A percentile compares a stretch with the other conserved stretches of the same genome.
phyloP scores from a whole-genome alignment of 2,888 invertebrate genomes.

The Athalia rosae region DNA sequence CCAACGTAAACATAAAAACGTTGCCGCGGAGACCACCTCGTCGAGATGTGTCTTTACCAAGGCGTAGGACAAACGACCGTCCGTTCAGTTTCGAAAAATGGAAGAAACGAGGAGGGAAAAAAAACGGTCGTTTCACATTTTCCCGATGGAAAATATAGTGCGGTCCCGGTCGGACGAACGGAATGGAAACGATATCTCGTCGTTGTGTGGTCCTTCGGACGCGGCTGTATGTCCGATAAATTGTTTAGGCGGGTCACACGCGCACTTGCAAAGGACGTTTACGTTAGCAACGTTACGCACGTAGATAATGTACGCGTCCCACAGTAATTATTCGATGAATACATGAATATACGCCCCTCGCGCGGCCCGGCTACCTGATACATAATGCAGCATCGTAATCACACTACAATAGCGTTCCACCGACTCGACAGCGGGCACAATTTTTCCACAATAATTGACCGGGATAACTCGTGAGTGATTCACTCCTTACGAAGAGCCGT shows the following conservation, averaged over 20 bases:
- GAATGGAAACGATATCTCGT: not conserved
- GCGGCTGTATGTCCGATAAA: constrained; percentile 31
- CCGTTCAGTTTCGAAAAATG: constrained; percentile 1
- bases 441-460: constrained; percentile 64
- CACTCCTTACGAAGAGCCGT: constrained; percentile 42
- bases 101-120: no score
- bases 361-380: constrained; percentile 42
- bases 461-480: constrained; percentile 62
- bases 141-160: constrained; percentile 2
- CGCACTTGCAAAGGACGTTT: constrained; percentile 60
- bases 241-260: constrained; percentile 51
- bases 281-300: constrained; percentile 46
- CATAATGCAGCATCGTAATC: constrained; percentile 47
- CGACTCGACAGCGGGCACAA: constrained; percentile 48
- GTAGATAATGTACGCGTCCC: constrained; percentile 57
- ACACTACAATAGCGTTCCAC: constrained; percentile 40
- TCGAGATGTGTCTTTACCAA: constrained; percentile 6
- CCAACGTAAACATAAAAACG: not conserved
- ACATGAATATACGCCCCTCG: constrained; percentile 61
- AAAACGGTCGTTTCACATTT: not conserved
- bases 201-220: not conserved
- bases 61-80: not conserved
- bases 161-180: not conserved
- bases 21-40: constrained; percentile 26
- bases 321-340: constrained; percentile 69